Percentiles rank a stretch among this genome's conserved stretches.
phyloP scores from a whole-genome alignment of 2,888 invertebrate species.

The Chalcosyrphus nemorum region DNA sequence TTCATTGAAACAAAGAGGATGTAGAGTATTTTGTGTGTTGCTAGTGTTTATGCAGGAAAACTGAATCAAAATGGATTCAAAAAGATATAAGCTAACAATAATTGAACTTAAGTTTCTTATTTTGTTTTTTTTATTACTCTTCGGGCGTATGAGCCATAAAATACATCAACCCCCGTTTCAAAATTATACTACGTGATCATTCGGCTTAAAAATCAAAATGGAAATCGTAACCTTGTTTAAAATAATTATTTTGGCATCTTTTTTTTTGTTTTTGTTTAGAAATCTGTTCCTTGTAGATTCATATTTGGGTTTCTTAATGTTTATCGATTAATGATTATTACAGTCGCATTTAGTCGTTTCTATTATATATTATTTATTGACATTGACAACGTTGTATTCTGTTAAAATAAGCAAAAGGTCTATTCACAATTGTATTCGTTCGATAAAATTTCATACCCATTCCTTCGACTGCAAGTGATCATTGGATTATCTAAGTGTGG shows the following conservation, averaged over 20 bases:
- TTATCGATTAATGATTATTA: constrained; percentile 10
- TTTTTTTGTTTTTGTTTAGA: background rate
- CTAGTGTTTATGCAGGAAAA: too few relatives aligned
- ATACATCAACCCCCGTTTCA: background rate
- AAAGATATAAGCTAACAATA: background rate
- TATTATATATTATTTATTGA: background rate
- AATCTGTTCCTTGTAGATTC: constrained; percentile 7
- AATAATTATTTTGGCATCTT: background rate
- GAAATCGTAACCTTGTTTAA: constrained; percentile 17
- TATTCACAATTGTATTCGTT: background rate
- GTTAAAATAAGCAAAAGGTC: background rate
- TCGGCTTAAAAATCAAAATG: background rate
- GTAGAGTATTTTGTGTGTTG: too few relatives aligned
- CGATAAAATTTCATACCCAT: background rate
- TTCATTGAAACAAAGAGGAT: background rate
- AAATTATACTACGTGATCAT: background rate
- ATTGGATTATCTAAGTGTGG: background rate
- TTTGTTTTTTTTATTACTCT: too few relatives aligned
- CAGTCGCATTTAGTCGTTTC: constrained; percentile 5
- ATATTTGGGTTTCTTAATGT: constrained; percentile 5
- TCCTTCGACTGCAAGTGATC: background rate
- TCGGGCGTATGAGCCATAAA: background rate
- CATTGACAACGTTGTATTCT: background rate
- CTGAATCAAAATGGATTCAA: background rate
- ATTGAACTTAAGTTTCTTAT: background rate